These are phyloP conservation scores for Cossypha niveicapilla DNA, from an alignment of 2,797 vertebrate genomes.

Conservation along the genomic window DNA sequence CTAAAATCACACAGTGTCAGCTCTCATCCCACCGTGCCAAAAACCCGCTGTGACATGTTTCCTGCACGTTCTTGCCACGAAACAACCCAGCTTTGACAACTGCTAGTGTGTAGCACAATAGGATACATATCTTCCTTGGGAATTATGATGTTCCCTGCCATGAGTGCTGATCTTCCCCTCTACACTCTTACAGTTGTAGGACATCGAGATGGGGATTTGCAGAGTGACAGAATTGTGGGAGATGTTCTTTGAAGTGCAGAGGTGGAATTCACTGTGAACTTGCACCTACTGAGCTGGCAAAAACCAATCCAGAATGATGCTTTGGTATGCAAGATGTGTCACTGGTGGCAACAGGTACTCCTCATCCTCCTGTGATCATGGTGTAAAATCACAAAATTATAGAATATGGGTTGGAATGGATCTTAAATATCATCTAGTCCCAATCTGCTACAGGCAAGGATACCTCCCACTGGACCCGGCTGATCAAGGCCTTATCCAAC, in stretches of 20 bases:
- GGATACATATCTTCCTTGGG: not conserved
- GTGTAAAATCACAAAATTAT: not conserved
- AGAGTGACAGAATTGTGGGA: rapidly evolving
- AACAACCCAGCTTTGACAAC: not conserved
- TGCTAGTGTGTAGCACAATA: rapidly evolving
- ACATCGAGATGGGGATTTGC: not conserved
- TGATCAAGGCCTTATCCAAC: not conserved
- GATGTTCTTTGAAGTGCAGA: not conserved
- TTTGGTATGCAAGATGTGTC: rapidly evolving
- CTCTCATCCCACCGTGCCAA: not conserved
- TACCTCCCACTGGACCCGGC: rapidly evolving
- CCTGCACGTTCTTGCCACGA: not conserved
- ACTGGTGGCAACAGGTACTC: not conserved
- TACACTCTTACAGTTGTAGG: rapidly evolving
- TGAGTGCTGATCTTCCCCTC: rapidly evolving
- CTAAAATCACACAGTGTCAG: rapidly evolving
- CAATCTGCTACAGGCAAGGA: not conserved
- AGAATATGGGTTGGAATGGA: not conserved
- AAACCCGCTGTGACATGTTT: rapidly evolving
- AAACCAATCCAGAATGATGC: not conserved
- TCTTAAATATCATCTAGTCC: not conserved
- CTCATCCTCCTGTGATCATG: not conserved
- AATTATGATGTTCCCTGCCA: rapidly evolving
- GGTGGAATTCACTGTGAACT: not conserved
- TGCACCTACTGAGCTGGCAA: not conserved